Evolutionary conservation across 2,797 vertebrate genomes (phyloP), one percentile per base, ranked within the genome.

Genomic region (Rhynchonycteris naso): DNA sequence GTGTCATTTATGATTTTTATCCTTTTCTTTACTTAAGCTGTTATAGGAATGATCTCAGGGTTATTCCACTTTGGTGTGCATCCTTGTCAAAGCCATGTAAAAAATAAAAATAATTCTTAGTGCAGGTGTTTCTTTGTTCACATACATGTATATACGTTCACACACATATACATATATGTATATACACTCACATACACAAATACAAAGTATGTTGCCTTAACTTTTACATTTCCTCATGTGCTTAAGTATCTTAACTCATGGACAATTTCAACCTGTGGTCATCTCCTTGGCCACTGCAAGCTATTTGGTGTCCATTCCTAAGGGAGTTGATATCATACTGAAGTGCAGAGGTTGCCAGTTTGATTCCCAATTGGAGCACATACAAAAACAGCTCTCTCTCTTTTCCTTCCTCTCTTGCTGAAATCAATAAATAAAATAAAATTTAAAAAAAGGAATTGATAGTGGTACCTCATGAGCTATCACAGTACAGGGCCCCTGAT

Each of bases 91-190:
- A 86, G 65, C 21, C 54, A 26, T 85, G 63, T 93, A 74, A 78
- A 58, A 93, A 72, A 84, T 74, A 56, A 89, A 89, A 78, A n/a
- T 68, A 52, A 58, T 74, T 91, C 47, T 26, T 84, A 30, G 7
- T 81, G 18, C 30, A 85, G 10, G 54, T 38, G 80, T 38, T 94
- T 24, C n/a, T 91, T 80, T 88, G 63, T 90, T 90, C n/a, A 74
- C 8, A 26, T 52, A n/a, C n/a, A 16, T 28, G 28, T 72, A 11
- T 30, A 47, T 16, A 28, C 16, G 8, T 43, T 43, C 43, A 43
- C 43, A n/a, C n/a, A 68, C 9, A 35, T 35, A 68, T 3, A 21
- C 35, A 35, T 66, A n/a, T 66, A 16, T 28, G 28, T 72, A 10
- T 30, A 47, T 16, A 28, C 16, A 43, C 8, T 43, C 43, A 43